Percentiles rank a stretch among this genome's conserved stretches.
Evolutionary conservation across 2,888 invertebrate genomes (phyloP).

Genomic region (Autographa pulchrina): DNA sequence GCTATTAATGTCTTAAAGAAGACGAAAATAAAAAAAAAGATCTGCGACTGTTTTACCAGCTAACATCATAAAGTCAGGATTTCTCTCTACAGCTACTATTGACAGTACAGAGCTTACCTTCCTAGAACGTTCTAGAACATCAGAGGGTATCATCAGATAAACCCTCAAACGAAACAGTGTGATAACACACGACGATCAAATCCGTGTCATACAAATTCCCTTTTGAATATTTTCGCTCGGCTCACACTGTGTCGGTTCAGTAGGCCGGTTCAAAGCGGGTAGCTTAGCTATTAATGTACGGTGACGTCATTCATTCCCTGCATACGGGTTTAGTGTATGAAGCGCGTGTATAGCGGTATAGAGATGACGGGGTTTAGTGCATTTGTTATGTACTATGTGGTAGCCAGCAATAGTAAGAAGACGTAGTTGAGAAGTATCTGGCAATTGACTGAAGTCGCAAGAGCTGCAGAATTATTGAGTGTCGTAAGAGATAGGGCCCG

Average conservation of each 20-base stretch:
- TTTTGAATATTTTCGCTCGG: conserved; percentile 65
- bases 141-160: background rate
- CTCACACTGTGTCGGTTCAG: conserved; percentile 67
- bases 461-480: too few relatives aligned
- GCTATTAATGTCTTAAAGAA: too few relatives aligned
- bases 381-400: background rate
- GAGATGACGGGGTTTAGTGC: conserved; percentile 6
- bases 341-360: conserved; percentile 8
- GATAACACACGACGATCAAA: conserved; percentile 54
- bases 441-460: too few relatives aligned
- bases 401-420: too few relatives aligned
- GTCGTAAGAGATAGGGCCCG: too few relatives aligned
- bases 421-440: too few relatives aligned
- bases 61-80: too few relatives aligned
- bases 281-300: conserved; percentile 64
- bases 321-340: conserved; percentile 11
- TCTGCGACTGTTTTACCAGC: too few relatives aligned
- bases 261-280: conserved; percentile 74
- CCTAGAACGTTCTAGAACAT: too few relatives aligned
- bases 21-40: too few relatives aligned
- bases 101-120: background rate
- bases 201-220: conserved; percentile 49
- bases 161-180: conserved; percentile 14
- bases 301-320: conserved; percentile 63
- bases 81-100: conserved; percentile 8